Conservation (phyloP, 2,797 vertebrate genomes). For the Danio jaintianensis region DNA sequence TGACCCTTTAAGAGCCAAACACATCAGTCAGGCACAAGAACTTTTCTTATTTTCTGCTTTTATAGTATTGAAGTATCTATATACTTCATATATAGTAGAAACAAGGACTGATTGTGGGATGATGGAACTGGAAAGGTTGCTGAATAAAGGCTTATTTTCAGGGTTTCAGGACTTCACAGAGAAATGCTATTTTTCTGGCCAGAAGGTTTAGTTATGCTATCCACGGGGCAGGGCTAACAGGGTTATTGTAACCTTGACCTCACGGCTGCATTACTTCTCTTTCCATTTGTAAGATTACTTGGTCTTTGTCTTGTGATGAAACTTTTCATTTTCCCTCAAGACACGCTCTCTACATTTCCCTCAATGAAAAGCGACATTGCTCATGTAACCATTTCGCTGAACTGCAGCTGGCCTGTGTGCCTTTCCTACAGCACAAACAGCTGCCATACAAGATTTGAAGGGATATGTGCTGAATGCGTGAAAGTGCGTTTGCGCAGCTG, state of each 20-base stretch:
- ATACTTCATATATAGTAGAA: no score
- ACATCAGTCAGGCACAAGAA: no score
- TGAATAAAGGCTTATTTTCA: background rate
- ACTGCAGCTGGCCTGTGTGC: conserved; percentile 27
- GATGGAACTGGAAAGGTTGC: no score
- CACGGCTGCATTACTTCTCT: conserved; percentile 3
- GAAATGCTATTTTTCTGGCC: background rate
- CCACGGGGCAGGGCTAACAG: background rate
- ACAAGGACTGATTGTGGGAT: no score
- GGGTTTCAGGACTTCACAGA: background rate
- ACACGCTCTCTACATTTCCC: conserved; percentile 11
- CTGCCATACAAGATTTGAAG: conserved; percentile 38
- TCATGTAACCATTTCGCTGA: conserved; percentile 39
- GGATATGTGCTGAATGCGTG: conserved; percentile 7
- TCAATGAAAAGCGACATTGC: conserved; percentile 41
- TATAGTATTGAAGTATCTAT: no score
- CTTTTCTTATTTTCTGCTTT: no score
- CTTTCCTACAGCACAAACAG: conserved; percentile 34
- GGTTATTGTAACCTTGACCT: conserved; percentile 13
- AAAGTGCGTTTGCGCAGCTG: background rate
- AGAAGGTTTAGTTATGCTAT: background rate
- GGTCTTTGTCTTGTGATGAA: conserved; percentile 7
- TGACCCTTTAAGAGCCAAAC: no score
- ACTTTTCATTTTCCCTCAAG: conserved; percentile 30
- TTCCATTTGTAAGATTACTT: conserved; percentile 7